These are phyloP conservation scores for Anisognathus igniventris DNA, from an alignment of 2,797 vertebrate genomes.

Conservation along the genomic window DNA sequence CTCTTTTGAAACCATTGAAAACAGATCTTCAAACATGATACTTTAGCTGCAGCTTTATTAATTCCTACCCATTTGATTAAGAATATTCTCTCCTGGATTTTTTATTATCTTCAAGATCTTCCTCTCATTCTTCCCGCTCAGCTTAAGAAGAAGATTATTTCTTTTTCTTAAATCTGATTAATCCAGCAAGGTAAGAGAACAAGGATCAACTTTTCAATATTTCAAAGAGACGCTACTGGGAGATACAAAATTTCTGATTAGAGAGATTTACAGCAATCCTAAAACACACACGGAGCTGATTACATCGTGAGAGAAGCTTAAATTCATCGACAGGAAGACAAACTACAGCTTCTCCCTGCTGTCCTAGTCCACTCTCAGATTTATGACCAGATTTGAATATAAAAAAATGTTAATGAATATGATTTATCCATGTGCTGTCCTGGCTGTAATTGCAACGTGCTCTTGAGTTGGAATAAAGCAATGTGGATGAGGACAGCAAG, in stretches of 20 bases:
- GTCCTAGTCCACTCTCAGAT: background rate
- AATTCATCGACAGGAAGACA: background rate
- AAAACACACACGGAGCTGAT: constrained; percentile 34
- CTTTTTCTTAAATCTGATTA: constrained; percentile 32
- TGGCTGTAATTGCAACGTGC: background rate
- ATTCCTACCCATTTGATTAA: constrained; percentile 47
- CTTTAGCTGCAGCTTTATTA: constrained; percentile 39
- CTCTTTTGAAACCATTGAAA: constrained; percentile 47
- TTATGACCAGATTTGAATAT: background rate
- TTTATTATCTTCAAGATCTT: constrained; percentile 53
- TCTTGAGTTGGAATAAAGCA: background rate
- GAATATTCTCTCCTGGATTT: constrained; percentile 46
- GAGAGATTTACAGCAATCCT: constrained; percentile 54
- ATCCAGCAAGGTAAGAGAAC: constrained; percentile 50
- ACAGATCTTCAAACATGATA: constrained; percentile 35
- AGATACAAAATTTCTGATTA: constrained; percentile 52
- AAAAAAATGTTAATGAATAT: background rate
- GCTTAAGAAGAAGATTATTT: constrained; percentile 44
- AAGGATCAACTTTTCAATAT: constrained; percentile 47
- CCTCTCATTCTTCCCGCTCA: constrained; percentile 40
- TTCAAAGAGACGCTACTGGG: background rate
- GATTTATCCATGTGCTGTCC: background rate
- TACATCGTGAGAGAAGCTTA: background rate
- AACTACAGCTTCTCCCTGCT: background rate
- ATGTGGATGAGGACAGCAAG: rapidly evolving